Conservation (phyloP, 2,888 invertebrate species). For the Tortricodes alternella region DNA sequence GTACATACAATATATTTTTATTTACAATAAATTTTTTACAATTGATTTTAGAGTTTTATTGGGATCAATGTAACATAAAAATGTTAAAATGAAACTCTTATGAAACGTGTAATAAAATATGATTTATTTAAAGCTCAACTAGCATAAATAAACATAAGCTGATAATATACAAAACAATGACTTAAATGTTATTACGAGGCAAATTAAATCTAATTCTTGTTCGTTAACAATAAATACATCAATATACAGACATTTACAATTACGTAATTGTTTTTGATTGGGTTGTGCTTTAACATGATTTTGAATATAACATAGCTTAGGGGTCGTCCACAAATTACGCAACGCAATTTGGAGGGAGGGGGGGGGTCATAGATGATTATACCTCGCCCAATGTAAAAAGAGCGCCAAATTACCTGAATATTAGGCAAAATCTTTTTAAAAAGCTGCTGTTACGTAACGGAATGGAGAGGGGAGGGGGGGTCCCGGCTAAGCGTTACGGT, state of each 20-base stretch:
- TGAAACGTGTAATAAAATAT: constrained; percentile 67
- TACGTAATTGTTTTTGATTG: not conserved
- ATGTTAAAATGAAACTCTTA: constrained; percentile 44
- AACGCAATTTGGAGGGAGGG: no score
- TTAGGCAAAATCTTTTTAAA: no score
- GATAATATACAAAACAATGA: constrained; percentile 45
- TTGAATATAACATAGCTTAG: not conserved
- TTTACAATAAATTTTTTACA: constrained; percentile 68
- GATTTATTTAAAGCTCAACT: constrained; percentile 71
- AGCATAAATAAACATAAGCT: constrained; percentile 63
- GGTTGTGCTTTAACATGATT: constrained; percentile 22
- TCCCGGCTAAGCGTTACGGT: no score
- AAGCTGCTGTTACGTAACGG: no score
- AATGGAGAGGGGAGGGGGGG: no score
- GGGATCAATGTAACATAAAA: not conserved
- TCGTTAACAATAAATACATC: constrained; percentile 35
- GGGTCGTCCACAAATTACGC: no score
- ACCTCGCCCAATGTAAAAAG: no score
- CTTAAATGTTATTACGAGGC: constrained; percentile 41
- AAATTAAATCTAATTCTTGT: constrained; percentile 44
- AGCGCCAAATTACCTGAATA: no score
- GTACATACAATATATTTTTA: constrained; percentile 63
- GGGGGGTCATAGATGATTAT: no score
- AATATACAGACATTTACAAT: constrained; percentile 31
- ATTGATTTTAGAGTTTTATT: constrained; percentile 47